These are phyloP conservation scores for Scolopax bukidnonensis DNA, from an alignment of 2,797 vertebrate genomes.

Conservation along the genomic window DNA sequence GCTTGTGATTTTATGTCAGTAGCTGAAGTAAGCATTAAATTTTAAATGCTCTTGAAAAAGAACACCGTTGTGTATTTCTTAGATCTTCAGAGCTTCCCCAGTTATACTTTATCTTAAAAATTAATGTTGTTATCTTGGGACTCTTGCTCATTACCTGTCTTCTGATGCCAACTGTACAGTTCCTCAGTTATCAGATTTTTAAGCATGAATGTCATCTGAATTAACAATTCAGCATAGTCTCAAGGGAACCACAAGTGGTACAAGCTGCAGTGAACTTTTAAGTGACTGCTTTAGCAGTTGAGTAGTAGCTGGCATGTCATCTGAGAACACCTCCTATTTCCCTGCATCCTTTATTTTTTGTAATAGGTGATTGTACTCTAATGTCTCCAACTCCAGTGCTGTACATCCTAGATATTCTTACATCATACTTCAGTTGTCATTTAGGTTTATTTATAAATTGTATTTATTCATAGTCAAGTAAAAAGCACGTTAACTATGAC, in stretches of 20 bases:
- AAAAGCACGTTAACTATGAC: neutral
- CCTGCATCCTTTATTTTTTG: neutral
- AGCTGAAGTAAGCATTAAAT: neutral
- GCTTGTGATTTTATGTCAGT: neutral
- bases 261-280: neutral
- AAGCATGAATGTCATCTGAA: neutral
- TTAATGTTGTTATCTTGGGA: neutral
- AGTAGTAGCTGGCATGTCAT: neutral
- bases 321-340: neutral
- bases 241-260: neutral
- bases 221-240: neutral
- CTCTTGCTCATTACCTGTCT: neutral
- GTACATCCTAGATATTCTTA: neutral
- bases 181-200: neutral
- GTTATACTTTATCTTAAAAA: neutral
- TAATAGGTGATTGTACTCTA: neutral
- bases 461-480: neutral
- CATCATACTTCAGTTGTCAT: neutral
- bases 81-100: neutral
- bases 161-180: neutral
- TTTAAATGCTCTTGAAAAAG: neutral
- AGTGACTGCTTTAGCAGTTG: neutral
- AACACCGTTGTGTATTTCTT: neutral
- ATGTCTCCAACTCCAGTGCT: neutral
- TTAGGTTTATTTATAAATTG: neutral